Evolutionary conservation across 1,140 invertebrate genomes (phyloP).

Genomic region (Diabrotica undecimpunctata): DNA sequence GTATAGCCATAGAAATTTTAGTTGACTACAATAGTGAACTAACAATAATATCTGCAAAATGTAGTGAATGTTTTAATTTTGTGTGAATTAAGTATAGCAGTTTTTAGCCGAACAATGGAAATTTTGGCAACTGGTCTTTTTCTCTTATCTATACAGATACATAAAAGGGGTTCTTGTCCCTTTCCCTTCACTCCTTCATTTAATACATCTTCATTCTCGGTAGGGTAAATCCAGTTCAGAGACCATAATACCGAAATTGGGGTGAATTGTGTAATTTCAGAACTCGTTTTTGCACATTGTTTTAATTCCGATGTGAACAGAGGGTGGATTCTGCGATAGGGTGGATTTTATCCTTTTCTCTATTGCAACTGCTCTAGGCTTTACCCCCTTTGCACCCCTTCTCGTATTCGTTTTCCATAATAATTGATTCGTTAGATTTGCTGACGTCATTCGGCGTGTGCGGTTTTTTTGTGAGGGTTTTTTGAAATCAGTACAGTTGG

Average conservation of each 20-base stretch:
- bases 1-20: too few relatives aligned
- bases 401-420: constrained; percentile 22
- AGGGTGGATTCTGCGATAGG: constrained; percentile 20
- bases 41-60: too few relatives aligned
- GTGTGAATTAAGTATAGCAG: too few relatives aligned
- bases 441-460: constrained; percentile 27
- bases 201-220: constrained; percentile 18
- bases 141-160: background rate
- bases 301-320: constrained; percentile 24
- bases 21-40: too few relatives aligned
- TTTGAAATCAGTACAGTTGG: constrained; percentile 14
- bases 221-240: constrained; percentile 14
- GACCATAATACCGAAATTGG: constrained; percentile 24
- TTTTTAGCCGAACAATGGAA: too few relatives aligned
- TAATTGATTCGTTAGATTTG: constrained; percentile 35
- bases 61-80: too few relatives aligned
- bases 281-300: constrained; percentile 36
- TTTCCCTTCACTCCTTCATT: constrained; percentile 1
- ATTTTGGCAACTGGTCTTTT: background rate
- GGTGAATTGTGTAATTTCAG: constrained; percentile 33
- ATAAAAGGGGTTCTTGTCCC: background rate
- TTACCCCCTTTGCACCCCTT: constrained; percentile 18
- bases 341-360: constrained; percentile 21
- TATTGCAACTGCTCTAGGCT: constrained; percentile 14
- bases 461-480: constrained; percentile 24